Conservation (phyloP, 2,113 vertebrate species). For the Sceloporus tristichus region DNA sequence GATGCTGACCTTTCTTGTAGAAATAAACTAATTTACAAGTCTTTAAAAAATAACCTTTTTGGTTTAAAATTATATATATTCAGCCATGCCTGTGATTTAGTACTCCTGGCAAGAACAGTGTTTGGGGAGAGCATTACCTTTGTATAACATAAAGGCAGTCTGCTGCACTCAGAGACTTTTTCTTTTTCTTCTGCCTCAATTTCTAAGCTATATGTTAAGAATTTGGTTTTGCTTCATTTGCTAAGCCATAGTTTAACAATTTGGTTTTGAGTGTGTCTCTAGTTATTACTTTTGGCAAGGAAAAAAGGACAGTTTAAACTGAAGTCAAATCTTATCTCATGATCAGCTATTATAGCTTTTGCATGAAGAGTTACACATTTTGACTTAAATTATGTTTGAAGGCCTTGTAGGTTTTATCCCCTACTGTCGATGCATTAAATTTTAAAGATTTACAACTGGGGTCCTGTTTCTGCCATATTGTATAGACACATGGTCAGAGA, state of each 20-base stretch:
- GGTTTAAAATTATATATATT: not conserved
- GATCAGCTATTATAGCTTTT: not conserved
- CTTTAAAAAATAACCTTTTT: not conserved
- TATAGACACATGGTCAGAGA: not conserved
- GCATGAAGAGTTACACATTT: not conserved
- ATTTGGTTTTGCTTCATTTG: not conserved
- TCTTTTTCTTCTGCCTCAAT: not conserved
- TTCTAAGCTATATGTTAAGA: not conserved
- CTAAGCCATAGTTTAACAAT: not conserved
- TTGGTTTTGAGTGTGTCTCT: not conserved
- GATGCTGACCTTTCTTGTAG: not conserved
- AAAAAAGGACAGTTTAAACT: too few species aligned
- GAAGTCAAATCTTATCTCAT: not conserved
- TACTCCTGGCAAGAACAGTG: not conserved
- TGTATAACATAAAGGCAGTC: not conserved
- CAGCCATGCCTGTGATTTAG: rapidly evolving
- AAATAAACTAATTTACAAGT: not conserved
- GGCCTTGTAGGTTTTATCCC: not conserved
- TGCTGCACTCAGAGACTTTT: not conserved
- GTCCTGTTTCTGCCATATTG: not conserved
- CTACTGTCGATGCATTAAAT: not conserved
- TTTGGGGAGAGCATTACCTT: not conserved
- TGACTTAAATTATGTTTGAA: not conserved
- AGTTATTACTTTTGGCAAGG: not conserved
- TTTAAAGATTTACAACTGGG: not conserved